Evolutionary conservation across 2,888 invertebrate species (phyloP), one percentile per base, ranked within the genome.

Genomic region (Orchesellides sinensis): DNA sequence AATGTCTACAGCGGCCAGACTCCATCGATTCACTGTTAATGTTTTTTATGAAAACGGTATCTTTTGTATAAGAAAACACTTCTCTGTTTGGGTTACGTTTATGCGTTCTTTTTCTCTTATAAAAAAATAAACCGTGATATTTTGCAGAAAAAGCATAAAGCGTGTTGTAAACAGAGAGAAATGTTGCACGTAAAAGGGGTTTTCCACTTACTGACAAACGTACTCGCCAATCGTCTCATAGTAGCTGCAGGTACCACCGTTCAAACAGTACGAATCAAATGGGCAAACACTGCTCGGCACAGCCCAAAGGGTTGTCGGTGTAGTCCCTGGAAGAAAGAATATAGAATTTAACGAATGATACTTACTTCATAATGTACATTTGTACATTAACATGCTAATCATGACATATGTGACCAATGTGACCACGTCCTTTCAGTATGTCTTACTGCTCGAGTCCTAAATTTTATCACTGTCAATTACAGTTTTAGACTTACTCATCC

Each of bases 161-260:
- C 52, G 19, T 19, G 19, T 52, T 52, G 8, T n/a, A n/a, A 52
- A 5, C 2, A 40, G n/a, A 40, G 32, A 52, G 17, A 8, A n/a
- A 19, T 8, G 52, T 40, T n/a, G 29, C 61, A 61, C 17, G 61
- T 61, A 10, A 68, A 77, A 61, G 69, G 78, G 78, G 52, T 25
- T 78, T 61, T 78, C 79, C 77, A 94, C 95, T 95, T 92, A 96
- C 96, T 94, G 94, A 94, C 96, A 96, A 90, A 94, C 95, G 90
- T 93, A 93, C 91, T 95, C 94, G 90, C 93, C 93, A 89, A 96
- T 93, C 89, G 93, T 93, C 90, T 93, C 93, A 91, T 95, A 94
- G 91, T 93, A 94, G 90, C 94, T 93, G 92, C 97, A 97, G 88
- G 94, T 95, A 90, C 96, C 96, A 89, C 95, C 95, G 90, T 96